Evolutionary conservation across 2,113 vertebrate species (phyloP).

Genomic region (Rhynchopsitta pachyrhyncha): DNA sequence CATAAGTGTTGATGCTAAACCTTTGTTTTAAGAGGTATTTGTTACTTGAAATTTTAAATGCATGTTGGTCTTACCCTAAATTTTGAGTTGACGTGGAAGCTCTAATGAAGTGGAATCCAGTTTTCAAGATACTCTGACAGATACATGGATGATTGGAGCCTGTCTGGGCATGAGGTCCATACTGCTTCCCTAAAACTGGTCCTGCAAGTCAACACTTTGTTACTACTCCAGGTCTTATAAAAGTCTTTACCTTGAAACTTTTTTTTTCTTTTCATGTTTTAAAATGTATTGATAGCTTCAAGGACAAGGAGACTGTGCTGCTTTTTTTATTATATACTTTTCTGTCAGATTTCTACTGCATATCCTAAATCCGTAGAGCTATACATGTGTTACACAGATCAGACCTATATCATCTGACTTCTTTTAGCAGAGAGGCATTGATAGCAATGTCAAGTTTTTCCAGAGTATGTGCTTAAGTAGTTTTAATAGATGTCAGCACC

Average conservation of each 20-base stretch:
- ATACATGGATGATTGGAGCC: background rate
- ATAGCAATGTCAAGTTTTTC: background rate
- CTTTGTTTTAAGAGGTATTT: background rate
- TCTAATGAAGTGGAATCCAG: background rate
- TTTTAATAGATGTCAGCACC: slow-evolving; percentile 5
- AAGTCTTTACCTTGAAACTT: background rate
- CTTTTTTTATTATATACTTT: background rate
- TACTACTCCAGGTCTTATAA: background rate
- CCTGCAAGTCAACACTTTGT: background rate
- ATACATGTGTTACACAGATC: background rate
- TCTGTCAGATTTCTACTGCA: background rate
- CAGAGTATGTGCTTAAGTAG: background rate
- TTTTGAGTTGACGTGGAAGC: background rate
- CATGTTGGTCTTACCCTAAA: background rate
- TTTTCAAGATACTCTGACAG: background rate
- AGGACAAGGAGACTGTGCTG: background rate
- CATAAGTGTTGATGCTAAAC: background rate
- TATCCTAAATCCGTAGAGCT: background rate
- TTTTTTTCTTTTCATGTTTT: background rate
- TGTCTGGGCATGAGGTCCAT: background rate
- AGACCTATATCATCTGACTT: background rate
- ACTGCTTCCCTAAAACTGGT: background rate
- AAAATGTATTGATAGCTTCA: background rate
- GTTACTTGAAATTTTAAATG: background rate
- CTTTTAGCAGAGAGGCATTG: background rate